These are phyloP conservation scores for Dryobota labecula DNA, from an alignment of 2,888 invertebrate species.

Conservation along the genomic window DNA sequence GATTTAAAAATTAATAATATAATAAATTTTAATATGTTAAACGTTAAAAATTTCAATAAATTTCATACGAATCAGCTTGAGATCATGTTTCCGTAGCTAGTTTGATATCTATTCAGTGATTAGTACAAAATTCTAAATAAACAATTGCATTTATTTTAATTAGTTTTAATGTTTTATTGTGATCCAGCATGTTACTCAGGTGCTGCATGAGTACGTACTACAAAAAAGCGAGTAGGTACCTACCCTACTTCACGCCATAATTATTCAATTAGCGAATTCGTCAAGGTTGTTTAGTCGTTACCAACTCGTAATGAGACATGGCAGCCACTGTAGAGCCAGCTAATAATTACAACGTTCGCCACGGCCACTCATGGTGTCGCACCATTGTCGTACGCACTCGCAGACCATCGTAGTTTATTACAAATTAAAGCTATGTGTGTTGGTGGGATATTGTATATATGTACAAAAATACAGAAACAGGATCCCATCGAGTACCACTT, in stretches of 20 bases:
- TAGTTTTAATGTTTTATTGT: constrained; percentile 31
- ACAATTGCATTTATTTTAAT: constrained; percentile 38
- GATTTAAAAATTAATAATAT: constrained; percentile 76
- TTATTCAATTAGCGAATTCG: constrained; percentile 39
- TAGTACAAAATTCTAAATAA: constrained; percentile 39
- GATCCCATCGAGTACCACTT: constrained; percentile 70
- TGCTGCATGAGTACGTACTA: constrained; percentile 31
- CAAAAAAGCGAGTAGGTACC: constrained; percentile 16
- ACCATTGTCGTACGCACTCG: constrained; percentile 28
- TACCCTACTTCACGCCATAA: constrained; percentile 36
- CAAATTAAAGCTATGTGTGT: constrained; percentile 50
- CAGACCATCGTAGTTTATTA: constrained; percentile 5
- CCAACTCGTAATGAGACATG: constrained; percentile 21
- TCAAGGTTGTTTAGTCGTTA: constrained; percentile 37
- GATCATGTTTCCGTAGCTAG: constrained; percentile 73
- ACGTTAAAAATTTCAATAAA: constrained; percentile 78
- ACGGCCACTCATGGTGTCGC: constrained; percentile 20
- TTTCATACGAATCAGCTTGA: constrained; percentile 70
- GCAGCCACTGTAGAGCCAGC: not conserved
- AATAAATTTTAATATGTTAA: constrained; percentile 75
- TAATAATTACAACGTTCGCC: constrained; percentile 6
- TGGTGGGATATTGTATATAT: constrained; percentile 57
- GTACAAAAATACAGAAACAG: constrained; percentile 71
- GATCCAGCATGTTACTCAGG: constrained; percentile 35
- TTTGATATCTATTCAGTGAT: constrained; percentile 39